phyloP scores from a whole-genome alignment of 2,888 invertebrate species.

The Odontocolon sp. region DNA sequence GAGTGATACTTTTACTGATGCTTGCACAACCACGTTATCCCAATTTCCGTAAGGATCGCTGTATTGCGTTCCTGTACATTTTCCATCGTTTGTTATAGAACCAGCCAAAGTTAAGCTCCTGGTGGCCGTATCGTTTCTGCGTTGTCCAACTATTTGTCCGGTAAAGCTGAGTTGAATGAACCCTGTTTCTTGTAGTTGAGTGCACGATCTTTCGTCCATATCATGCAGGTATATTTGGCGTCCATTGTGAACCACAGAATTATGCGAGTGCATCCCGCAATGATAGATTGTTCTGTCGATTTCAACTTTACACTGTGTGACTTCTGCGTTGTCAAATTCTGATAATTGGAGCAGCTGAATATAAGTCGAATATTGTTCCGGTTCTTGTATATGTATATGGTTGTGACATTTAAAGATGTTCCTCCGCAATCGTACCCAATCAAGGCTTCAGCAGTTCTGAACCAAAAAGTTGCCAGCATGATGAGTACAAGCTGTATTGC shows the following conservation, averaged over 20 bases:
- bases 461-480: background rate
- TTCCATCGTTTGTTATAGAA: conserved; percentile 7
- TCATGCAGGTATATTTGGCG: conserved; percentile 22
- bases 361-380: background rate
- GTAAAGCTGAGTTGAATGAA: background rate
- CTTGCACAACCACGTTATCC: conserved; percentile 52
- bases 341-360: conserved; percentile 22
- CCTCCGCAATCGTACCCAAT: conserved; percentile 43
- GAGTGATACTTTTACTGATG: background rate
- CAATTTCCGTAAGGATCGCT: conserved; percentile 58
- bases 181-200: conserved; percentile 1
- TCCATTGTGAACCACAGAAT: conserved; percentile 15
- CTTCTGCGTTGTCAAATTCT: background rate
- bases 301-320: conserved; percentile 22
- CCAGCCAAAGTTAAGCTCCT: conserved; percentile 34
- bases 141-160: background rate
- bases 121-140: background rate
- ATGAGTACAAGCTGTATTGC: background rate
- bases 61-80: conserved; percentile 55
- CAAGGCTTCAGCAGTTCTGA: no score
- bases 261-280: conserved; percentile 36
- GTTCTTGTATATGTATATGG: background rate
- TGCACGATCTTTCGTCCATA: background rate
- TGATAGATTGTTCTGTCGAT: conserved; percentile 25
- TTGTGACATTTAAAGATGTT: conserved; percentile 22